Percentiles rank a stretch among this genome's conserved stretches.
Evolutionary conservation across 2,797 vertebrate species (phyloP).

Genomic region (Luscinia luscinia): DNA sequence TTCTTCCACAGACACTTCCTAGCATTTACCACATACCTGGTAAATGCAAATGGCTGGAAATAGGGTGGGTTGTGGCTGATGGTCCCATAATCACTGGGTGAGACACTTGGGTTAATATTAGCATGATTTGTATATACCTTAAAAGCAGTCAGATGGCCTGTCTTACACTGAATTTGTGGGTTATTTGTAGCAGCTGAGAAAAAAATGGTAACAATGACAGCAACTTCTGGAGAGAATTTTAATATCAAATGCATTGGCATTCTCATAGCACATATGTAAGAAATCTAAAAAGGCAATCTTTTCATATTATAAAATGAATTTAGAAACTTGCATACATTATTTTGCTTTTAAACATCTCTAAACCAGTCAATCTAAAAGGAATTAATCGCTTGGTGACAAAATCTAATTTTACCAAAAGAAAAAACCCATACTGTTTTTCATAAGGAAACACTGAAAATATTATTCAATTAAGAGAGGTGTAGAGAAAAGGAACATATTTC

Average conservation of each 20-base stretch:
- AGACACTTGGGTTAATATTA: neutral
- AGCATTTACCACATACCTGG: neutral
- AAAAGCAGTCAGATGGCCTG: neutral
- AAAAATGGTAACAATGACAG: constrained; percentile 40
- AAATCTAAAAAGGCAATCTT: constrained; percentile 60
- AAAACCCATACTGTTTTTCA: neutral
- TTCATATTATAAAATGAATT: constrained; percentile 60
- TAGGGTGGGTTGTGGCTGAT: fast-evolving
- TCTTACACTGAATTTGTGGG: neutral
- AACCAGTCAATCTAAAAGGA: constrained; percentile 32
- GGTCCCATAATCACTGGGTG: neutral
- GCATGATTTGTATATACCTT: neutral
- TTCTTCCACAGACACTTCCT: neutral
- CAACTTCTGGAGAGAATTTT: constrained; percentile 65
- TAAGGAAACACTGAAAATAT: neutral
- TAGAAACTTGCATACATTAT: constrained; percentile 21
- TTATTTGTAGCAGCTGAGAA: neutral
- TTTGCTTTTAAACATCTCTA: constrained; percentile 52
- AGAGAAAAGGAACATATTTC: neutral
- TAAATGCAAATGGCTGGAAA: neutral
- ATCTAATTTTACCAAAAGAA: neutral
- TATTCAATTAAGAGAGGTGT: neutral
- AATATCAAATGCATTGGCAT: constrained; percentile 71
- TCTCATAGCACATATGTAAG: constrained; percentile 46
- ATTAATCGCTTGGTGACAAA: neutral